Percentiles rank a stretch among this genome's conserved stretches.
These are phyloP conservation scores for Stenchaetothrips biformis DNA, from an alignment of 2,888 invertebrate genomes.

Conservation along the genomic window DNA sequence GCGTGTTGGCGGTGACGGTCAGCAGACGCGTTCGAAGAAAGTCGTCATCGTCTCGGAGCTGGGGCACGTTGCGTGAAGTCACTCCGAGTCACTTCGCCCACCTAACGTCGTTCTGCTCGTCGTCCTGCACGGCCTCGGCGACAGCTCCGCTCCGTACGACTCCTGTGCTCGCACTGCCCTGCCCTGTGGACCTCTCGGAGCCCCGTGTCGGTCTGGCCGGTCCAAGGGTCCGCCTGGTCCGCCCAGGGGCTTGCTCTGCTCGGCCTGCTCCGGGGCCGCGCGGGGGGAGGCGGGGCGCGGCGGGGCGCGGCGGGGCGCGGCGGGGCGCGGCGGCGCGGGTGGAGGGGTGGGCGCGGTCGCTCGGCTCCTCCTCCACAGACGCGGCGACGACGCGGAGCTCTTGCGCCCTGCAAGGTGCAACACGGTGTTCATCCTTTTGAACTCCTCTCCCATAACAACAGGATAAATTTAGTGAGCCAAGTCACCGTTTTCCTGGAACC, in stretches of 20 bases:
- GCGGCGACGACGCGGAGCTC: too few relatives aligned
- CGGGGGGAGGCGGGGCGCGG: neutral
- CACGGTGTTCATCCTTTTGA: too few relatives aligned
- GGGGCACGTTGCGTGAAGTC: too few relatives aligned
- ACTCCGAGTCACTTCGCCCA: neutral
- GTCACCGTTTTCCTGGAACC: too few relatives aligned
- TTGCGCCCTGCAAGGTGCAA: too few relatives aligned
- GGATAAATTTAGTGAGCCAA: too few relatives aligned
- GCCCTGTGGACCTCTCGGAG: neutral
- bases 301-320: neutral
- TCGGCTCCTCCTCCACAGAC: too few relatives aligned
- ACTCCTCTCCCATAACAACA: too few relatives aligned
- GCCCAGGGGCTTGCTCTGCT: neutral
- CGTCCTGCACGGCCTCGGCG: neutral
- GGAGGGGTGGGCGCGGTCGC: neutral
- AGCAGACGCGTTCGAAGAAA: neutral
- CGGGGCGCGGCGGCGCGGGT: neutral
- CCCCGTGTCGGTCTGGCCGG: neutral
- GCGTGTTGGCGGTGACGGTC: neutral
- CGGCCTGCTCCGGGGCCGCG: neutral
- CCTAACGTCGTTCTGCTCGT: neutral
- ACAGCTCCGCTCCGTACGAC: neutral
- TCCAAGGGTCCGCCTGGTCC: neutral
- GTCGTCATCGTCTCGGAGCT: neutral
- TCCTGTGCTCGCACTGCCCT: neutral